A percentile compares a stretch with the other conserved stretches of the same genome.
These are phyloP conservation scores for Oxygymnocypris stewartii DNA, from an alignment of 2,113 vertebrate genomes.

Conservation along the genomic window DNA sequence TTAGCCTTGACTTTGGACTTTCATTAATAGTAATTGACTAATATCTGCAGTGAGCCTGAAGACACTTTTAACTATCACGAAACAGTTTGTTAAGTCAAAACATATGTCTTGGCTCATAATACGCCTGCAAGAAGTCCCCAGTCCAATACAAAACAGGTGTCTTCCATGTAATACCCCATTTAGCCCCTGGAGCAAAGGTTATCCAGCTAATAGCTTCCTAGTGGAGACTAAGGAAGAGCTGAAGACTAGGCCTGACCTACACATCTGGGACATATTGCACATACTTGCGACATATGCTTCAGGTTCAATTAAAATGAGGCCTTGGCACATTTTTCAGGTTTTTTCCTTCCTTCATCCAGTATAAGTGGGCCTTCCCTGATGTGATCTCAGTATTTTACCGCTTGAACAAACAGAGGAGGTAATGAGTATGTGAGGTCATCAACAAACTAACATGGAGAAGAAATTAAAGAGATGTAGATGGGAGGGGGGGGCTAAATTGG, in stretches of 20 bases:
- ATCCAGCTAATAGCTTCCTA: slow-evolving; percentile 94
- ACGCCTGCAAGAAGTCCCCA: slow-evolving; percentile 83
- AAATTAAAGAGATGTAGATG: slow-evolving; percentile 1
- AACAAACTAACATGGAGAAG: slow-evolving; percentile 60
- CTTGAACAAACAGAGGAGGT: slow-evolving; percentile 77
- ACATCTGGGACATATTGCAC: slow-evolving; percentile 95
- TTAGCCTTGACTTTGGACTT: slow-evolving; percentile 76
- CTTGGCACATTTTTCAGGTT: slow-evolving; percentile 97
- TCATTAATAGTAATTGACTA: slow-evolving; percentile 81
- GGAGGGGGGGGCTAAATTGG: no score
- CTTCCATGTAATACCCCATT: slow-evolving; percentile 91
- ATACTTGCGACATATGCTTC: slow-evolving; percentile 94
- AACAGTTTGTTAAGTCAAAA: slow-evolving; percentile 91
- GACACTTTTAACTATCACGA: slow-evolving; percentile 89
- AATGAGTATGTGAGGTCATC: slow-evolving; percentile 74
- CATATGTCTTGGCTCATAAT: slow-evolving; percentile 82
- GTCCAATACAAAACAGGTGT: slow-evolving; percentile 96
- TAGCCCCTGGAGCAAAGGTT: slow-evolving; percentile 93
- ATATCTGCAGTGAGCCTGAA: slow-evolving; percentile 81
- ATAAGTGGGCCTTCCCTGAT: slow-evolving; percentile 79
- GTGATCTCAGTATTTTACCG: slow-evolving; percentile 79
- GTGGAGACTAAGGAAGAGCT: slow-evolving; percentile 81
- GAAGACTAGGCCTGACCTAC: slow-evolving; percentile 77
- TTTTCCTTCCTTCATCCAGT: slow-evolving; percentile 74
- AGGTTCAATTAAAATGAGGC: slow-evolving; percentile 96